phyloP scores from a whole-genome alignment of 2,113 vertebrate species.

The Notechis scutatus region DNA sequence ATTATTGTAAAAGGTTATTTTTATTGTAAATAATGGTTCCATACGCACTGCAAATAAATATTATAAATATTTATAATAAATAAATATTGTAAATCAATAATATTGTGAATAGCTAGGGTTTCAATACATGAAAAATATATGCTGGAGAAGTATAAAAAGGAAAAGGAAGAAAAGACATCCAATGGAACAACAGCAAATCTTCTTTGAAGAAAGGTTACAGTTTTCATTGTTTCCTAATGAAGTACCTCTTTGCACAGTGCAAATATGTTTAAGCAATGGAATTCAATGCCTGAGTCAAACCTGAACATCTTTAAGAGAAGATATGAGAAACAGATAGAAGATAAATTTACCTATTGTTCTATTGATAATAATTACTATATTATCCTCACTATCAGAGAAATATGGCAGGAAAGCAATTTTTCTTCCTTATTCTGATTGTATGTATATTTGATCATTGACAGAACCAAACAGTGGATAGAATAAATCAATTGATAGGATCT shows the following conservation, averaged over 20 bases:
- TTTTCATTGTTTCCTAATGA: not conserved
- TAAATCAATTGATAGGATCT: not conserved
- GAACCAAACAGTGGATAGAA: not conserved
- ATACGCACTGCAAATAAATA: not conserved
- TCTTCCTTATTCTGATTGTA: not conserved
- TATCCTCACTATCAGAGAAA: not conserved
- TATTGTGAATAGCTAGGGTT: not conserved
- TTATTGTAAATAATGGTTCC: not conserved
- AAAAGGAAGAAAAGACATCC: not conserved
- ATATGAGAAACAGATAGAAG: not conserved
- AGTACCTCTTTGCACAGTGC: not conserved
- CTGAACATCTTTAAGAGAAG: not conserved
- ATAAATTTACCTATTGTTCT: not conserved
- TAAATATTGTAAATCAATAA: not conserved
- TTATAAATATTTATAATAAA: no score
- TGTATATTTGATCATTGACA: not conserved
- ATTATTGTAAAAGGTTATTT: not conserved
- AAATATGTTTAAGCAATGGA: not conserved
- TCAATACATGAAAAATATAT: not conserved
- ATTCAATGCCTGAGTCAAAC: not conserved
- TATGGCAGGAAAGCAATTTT: not conserved
- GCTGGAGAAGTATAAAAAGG: not conserved
- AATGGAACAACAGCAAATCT: not conserved
- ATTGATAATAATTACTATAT: not conserved
- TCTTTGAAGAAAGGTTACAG: not conserved